A percentile compares a stretch with the other conserved stretches of the same genome.
These are phyloP conservation scores for Tachina fera DNA, from an alignment of 2,888 invertebrate species.

Conservation along the genomic window DNA sequence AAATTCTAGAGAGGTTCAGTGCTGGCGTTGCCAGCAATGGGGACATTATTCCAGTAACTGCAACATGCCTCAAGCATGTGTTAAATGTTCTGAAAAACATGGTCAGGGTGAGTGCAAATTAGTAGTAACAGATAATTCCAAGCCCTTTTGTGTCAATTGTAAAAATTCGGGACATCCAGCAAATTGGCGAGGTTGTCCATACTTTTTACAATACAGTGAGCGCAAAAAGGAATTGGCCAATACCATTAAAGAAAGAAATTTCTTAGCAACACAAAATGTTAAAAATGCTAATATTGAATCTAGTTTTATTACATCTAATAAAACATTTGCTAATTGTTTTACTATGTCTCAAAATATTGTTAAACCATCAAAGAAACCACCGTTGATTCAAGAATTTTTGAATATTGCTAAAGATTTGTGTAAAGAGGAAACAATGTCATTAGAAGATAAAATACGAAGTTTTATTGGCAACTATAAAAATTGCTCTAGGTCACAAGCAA, in stretches of 20 bases:
- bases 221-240: neutral
- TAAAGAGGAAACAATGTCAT: conserved; percentile 8
- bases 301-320: no score
- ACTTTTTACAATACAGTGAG: neutral
- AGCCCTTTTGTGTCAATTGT: neutral
- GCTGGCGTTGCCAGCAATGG: conserved; percentile 11
- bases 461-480: conserved; percentile 16
- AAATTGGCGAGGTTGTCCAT: no score
- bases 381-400: neutral
- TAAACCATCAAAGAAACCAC: neutral
- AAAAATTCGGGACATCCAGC: neutral
- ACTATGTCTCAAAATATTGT: neutral
- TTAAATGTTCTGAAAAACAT: neutral
- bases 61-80: neutral
- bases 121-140: neutral
- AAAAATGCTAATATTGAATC: neutral
- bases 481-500: neutral
- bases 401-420: conserved; percentile 3
- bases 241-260: neutral
- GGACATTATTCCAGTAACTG: conserved; percentile 3
- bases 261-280: neutral
- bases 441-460: conserved; percentile 20
- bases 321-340: no score
- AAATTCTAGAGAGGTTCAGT: conserved; percentile 10
- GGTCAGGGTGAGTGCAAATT: neutral